A percentile compares a stretch with the other conserved stretches of the same genome.
These are phyloP conservation scores for Marmota monax DNA, from an alignment of 2,113 vertebrate genomes.

Conservation along the genomic window DNA sequence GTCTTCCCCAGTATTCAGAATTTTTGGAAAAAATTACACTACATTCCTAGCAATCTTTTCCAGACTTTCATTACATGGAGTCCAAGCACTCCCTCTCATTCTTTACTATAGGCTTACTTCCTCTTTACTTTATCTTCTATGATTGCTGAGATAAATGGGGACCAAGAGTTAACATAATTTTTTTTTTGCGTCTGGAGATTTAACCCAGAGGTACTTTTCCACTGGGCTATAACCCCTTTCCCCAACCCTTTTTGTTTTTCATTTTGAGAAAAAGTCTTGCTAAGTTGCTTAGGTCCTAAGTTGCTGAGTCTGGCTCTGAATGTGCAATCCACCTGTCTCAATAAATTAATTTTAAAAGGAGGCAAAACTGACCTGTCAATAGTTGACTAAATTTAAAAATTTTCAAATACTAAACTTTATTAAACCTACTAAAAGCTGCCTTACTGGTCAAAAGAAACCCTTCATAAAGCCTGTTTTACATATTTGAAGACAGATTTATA, in stretches of 20 bases:
- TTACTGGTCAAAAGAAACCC: background rate
- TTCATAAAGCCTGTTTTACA: background rate
- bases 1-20: background rate
- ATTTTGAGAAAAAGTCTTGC: too few relatives aligned
- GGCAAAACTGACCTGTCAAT: background rate
- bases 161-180: background rate
- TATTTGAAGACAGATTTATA: background rate
- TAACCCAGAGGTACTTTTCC: too few relatives aligned
- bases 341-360: constrained; percentile 15
- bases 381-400: constrained; percentile 40
- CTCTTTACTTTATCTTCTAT: background rate
- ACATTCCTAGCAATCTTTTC: constrained; percentile 39
- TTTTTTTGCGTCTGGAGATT: too few relatives aligned
- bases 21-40: background rate
- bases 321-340: too few relatives aligned
- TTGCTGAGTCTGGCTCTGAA: too few relatives aligned
- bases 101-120: background rate
- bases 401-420: constrained; percentile 1
- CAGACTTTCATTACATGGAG: background rate
- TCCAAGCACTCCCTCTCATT: background rate
- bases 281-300: too few relatives aligned
- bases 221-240: too few relatives aligned
- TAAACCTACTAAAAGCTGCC: background rate
- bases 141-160: background rate
- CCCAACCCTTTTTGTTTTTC: too few relatives aligned